These are phyloP conservation scores for Ascaphus truei DNA, from an alignment of 2,113 vertebrate genomes.

Conservation along the genomic window DNA sequence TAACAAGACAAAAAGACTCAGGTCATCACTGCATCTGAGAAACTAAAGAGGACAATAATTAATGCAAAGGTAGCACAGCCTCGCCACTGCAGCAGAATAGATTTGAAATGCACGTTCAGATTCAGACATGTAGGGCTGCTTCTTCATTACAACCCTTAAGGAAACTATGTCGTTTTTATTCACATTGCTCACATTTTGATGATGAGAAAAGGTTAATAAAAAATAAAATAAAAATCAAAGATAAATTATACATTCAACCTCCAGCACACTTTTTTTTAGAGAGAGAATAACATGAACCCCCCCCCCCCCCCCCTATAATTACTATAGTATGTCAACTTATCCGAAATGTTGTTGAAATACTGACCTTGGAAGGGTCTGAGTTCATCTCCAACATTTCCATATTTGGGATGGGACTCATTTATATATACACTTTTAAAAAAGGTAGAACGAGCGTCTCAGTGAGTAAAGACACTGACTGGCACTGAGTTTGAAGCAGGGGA, in stretches of 20 bases:
- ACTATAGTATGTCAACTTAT: too few species aligned
- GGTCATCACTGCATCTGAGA: slow-evolving; percentile 5
- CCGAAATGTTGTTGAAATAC: too few species aligned
- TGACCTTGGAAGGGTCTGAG: too few species aligned
- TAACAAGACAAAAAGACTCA: neutral
- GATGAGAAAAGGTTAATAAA: neutral
- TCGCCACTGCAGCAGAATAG: neutral
- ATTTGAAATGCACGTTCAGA: neutral
- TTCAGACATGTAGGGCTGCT: neutral
- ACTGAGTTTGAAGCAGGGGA: too few species aligned
- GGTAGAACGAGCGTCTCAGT: too few species aligned
- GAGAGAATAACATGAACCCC: too few species aligned
- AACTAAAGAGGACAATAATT: neutral
- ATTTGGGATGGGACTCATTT: too few species aligned
- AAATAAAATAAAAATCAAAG: neutral
- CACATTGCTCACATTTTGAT: neutral
- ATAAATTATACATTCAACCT: neutral
- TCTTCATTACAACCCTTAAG: neutral
- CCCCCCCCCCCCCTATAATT: too few species aligned
- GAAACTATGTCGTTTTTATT: neutral
- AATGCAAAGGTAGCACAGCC: neutral
- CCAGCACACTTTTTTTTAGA: too few species aligned
- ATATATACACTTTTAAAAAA: too few species aligned
- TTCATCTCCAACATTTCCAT: too few species aligned
- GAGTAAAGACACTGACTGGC: too few species aligned